Conservation (phyloP, 2,888 invertebrate genomes). For the Chloroclystis v-ata region DNA sequence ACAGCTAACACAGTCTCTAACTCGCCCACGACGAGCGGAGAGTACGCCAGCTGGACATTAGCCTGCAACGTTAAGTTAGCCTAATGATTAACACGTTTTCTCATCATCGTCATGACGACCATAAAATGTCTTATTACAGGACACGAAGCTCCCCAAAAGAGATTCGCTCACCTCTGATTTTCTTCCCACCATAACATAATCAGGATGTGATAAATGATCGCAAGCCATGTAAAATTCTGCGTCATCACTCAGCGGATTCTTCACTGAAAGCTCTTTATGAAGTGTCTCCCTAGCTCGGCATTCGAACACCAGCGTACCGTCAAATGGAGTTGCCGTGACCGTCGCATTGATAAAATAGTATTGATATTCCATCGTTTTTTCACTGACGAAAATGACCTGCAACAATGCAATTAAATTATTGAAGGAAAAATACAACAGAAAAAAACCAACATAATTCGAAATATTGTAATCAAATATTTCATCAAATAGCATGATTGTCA, state of each 20-base stretch:
- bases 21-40: conserved; percentile 62
- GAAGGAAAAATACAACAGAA: no score
- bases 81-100: no score
- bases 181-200: conserved; percentile 43
- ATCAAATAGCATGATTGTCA: no score
- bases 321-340: conserved; percentile 52
- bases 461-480: no score
- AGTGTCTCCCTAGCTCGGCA: conserved; percentile 58
- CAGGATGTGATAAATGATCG: conserved; percentile 45
- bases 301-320: conserved; percentile 52
- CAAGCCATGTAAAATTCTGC: conserved; percentile 46
- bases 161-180: conserved; percentile 58
- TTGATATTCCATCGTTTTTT: conserved; percentile 57
- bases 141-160: no score
- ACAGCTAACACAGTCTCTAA: conserved; percentile 52
- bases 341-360: conserved; percentile 52
- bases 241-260: conserved; percentile 51
- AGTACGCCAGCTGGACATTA: conserved; percentile 49
- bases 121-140: no score
- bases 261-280: conserved; percentile 49
- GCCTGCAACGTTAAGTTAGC: conserved; percentile 42
- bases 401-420: background rate
- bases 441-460: no score
- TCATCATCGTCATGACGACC: no score
- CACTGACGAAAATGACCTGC: conserved; percentile 62